These are phyloP conservation scores for Zalophus californianus DNA, from an alignment of 2,797 vertebrate genomes.

Conservation along the genomic window DNA sequence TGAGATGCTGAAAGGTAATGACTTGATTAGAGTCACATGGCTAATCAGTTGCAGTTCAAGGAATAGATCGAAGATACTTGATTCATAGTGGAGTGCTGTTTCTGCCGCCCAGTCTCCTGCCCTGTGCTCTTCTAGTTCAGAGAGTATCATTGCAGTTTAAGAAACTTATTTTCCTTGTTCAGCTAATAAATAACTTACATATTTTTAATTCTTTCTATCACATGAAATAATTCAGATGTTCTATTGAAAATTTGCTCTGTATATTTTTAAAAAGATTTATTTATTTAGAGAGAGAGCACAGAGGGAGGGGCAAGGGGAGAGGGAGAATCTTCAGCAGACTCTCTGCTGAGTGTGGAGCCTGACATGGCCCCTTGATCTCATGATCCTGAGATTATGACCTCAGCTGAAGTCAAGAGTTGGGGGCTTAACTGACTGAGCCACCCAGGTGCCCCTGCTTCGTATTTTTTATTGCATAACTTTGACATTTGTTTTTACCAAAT, in stretches of 20 bases:
- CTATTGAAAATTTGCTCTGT: neutral
- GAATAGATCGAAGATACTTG: neutral
- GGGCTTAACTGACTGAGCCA: neutral
- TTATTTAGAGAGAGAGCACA: neutral
- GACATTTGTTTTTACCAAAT: constrained; percentile 26
- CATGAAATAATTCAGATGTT: constrained; percentile 10
- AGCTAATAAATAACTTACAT: neutral
- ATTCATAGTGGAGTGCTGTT: neutral
- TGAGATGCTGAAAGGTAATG: neutral
- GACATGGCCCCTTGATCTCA: neutral
- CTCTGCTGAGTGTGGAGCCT: neutral
- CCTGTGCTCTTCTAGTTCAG: rapidly evolving
- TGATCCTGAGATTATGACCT: neutral
- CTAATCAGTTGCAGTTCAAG: neutral
- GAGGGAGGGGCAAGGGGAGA: neutral
- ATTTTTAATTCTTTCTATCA: neutral
- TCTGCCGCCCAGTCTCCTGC: neutral
- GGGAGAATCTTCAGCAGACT: neutral
- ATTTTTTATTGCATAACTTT: neutral
- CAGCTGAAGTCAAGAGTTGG: neutral
- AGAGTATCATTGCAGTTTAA: neutral
- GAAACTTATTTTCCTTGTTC: neutral
- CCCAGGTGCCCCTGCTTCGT: neutral
- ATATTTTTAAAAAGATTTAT: neutral
- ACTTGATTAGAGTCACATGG: neutral